Base-by-base conservation (phyloP, 2,888 invertebrate species). In the Leucophora obtusa region DNA sequence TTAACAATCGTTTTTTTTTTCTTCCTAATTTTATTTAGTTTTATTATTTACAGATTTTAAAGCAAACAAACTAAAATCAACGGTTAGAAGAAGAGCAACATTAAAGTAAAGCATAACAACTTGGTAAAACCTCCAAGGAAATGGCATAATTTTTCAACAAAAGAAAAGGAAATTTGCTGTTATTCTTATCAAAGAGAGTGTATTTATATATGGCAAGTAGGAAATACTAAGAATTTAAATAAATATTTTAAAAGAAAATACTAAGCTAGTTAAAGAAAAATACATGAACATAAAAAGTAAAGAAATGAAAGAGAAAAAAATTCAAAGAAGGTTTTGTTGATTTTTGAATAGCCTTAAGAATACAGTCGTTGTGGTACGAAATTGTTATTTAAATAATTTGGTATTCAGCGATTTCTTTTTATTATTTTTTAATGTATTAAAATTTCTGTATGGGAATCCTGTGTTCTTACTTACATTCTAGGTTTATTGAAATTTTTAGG, bases 111-210 rank as follows among this genome's bases (percentile, higher is more conserved):
- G 28, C 59, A 43, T 47, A 7, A 28, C 28, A 38, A 15, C n/a
- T 51, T 63, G 51, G 28, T 18, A 50, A 33, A 59, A 53, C 24
- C 11, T 53, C 24, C 11, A 60, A 60, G 77, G 66, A 65, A 71
- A 66, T 71, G 60, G 18, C 54, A 60, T 71, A 71, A 71, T 60
- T 66, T 54, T 14, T n/a, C n/a, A n/a, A n/a, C n/a, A 53, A 77
- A 71, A 54, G 33, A 43, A 28, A 70, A 65, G 43, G 70, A 65
- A 70, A 76, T 65, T 76, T 59, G 53, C 59, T 71, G 59, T 66
- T 65, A 58, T 75, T 65, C 18, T 65, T 63, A 51, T 38, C 33
- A 58, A 76, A 70, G 7, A 18, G 35, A 35, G 21, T 21, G n/a
- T n/a, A n/a, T n/a, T n/a, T n/a, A n/a, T n/a, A n/a, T n/a, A 28